Evolutionary conservation across 2,888 invertebrate species (phyloP), one percentile per base, ranked within the genome.

Genomic region (Phortica magna): DNA sequence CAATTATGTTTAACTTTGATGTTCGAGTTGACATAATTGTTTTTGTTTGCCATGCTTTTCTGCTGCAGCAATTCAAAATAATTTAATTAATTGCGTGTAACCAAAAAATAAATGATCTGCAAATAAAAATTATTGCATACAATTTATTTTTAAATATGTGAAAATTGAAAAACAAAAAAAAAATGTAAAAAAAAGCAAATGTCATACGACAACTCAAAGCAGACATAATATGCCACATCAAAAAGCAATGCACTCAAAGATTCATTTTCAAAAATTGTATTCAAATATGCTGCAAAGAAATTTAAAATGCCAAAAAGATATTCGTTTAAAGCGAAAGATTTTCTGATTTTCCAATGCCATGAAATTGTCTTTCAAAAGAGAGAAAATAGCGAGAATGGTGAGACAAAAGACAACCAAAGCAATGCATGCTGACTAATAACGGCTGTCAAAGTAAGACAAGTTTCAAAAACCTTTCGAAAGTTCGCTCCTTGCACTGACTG

Each of bases 51-150:
- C 31, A 31, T 4, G 31, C 31, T 31, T 31, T 4, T 31, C 1
- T 31, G 1, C 31, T 4, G 31, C 31, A 31, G 31, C 31, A 31
- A 31, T 31, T 31, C 31, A 55, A 79, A 80, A 19, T 61, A 70
- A 80, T 80, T 81, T 78, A 80, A 87, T 83, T 81, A 81, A 79
- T 80, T 80, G 79, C 79, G 65, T 72, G 65, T 82, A 83, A 85
- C 82, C 85, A 79, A 77, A 87, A 84, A 80, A 84, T 83, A 80
- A 71, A 14, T 59, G 73, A 74, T 53, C 65, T 61, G 64, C 43
- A n/a, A 70, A 55, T 76, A 76, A 64, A 31, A 31, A 31, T 48
- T 71, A 77, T 79, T 75, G 59, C 79, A 81, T 61, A 74, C 72
- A 74, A 80, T 81, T 80, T 80, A 80, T 80, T 80, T 80, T 76